Conservation (phyloP, 1,140 invertebrate genomes). For the Hirudo medicinalis region DNA sequence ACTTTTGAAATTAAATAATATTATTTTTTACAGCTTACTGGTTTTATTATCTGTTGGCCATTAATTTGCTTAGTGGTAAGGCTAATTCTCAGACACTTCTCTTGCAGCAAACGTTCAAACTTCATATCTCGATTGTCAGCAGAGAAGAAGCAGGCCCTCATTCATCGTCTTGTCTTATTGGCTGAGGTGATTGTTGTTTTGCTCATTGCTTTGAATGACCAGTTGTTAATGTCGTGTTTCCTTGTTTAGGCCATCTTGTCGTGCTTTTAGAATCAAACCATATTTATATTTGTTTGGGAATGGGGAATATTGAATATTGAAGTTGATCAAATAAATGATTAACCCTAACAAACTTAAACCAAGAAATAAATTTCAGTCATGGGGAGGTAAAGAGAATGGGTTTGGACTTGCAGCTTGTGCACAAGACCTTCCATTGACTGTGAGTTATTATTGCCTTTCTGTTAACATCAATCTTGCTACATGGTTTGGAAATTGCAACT, state of each 20-base stretch:
- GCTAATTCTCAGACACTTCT: neutral
- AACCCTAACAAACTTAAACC: too few species aligned
- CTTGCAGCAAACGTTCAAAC: conserved; percentile 68
- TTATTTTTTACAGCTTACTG: neutral
- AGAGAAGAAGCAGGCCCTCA: conserved; percentile 57
- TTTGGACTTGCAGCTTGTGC: conserved; percentile 72
- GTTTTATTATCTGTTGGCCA: neutral
- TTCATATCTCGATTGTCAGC: conserved; percentile 65
- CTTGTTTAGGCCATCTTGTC: conserved; percentile 4
- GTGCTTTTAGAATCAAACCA: too few species aligned
- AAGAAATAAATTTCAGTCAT: conserved; percentile 39
- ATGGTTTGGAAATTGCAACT: too few species aligned
- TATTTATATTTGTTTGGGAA: neutral
- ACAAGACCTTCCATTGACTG: conserved; percentile 46
- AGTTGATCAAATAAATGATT: too few species aligned
- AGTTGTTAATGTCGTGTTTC: neutral
- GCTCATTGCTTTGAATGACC: conserved; percentile 13
- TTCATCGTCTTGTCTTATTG: conserved; percentile 62
- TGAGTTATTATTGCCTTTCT: conserved; percentile 34
- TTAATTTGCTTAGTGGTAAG: too few species aligned
- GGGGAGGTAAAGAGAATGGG: conserved; percentile 80
- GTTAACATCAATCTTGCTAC: too few species aligned
- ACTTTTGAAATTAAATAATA: neutral
- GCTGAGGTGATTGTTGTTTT: conserved; percentile 53
- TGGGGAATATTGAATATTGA: neutral